phyloP scores from a whole-genome alignment of 2,888 invertebrate species.

The Aethes cnicana region DNA sequence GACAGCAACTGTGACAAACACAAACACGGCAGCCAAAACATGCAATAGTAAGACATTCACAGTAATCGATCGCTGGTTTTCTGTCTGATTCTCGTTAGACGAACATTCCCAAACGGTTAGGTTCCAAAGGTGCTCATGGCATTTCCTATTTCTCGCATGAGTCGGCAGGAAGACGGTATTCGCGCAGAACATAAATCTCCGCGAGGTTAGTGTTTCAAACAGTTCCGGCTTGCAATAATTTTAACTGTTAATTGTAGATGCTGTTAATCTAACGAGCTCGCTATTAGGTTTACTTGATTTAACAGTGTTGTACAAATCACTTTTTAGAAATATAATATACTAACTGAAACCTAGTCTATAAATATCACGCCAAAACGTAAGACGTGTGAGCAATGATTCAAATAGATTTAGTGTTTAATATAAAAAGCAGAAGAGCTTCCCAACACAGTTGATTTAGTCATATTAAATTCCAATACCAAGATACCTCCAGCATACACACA shows the following conservation, averaged over 20 bases:
- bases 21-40: conserved; percentile 71
- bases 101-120: conserved; percentile 73
- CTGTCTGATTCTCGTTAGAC: conserved; percentile 71
- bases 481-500: background rate
- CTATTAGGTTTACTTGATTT: background rate
- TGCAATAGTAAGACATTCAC: conserved; percentile 74
- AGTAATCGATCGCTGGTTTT: conserved; percentile 55
- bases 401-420: conserved; percentile 21
- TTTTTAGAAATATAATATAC: background rate
- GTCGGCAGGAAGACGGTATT: conserved; percentile 80
- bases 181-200: conserved; percentile 48
- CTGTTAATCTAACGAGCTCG: conserved; percentile 17
- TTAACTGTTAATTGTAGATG: conserved; percentile 43
- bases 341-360: background rate
- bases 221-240: conserved; percentile 41
- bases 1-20: conserved; percentile 62
- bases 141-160: conserved; percentile 51
- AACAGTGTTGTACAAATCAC: conserved; percentile 8
- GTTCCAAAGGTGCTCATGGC: conserved; percentile 59
- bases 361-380: conserved; percentile 74
- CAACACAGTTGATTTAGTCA: background rate
- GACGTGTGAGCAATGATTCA: conserved; percentile 68
- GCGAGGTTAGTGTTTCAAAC: conserved; percentile 19
- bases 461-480: conserved; percentile 9
- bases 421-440: background rate